Evolutionary conservation across 1,140 invertebrate species (phyloP).

Genomic region (Drosophila orena): DNA sequence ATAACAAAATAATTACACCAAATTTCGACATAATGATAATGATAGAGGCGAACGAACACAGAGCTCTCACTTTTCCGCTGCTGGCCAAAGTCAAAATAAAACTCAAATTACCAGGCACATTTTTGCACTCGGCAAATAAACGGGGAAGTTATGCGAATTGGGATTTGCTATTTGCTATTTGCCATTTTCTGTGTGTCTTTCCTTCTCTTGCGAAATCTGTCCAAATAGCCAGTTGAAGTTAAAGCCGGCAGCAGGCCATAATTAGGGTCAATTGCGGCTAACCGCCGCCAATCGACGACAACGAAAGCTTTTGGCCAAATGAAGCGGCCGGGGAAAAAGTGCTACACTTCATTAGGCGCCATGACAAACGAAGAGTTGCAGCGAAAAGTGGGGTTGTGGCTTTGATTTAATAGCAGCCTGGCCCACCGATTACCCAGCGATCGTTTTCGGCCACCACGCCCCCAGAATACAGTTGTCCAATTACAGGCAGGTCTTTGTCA

Average conservation of each 20-base stretch:
- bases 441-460: conserved; percentile 20
- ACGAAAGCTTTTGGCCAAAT: conserved; percentile 41
- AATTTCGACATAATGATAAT: conserved; percentile 60
- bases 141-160: conserved; percentile 48
- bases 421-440: conserved; percentile 34
- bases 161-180: conserved; percentile 34
- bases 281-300: conserved; percentile 52
- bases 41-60: conserved; percentile 27
- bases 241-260: conserved; percentile 40
- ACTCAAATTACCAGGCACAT: conserved; percentile 42
- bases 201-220: conserved; percentile 45
- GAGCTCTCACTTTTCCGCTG: conserved; percentile 48
- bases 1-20: conserved; percentile 59
- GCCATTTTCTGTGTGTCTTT: conserved; percentile 14
- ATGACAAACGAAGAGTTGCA: conserved; percentile 54
- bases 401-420: conserved; percentile 28
- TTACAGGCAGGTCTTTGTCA: conserved; percentile 37
- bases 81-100: conserved; percentile 19
- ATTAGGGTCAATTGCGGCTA: conserved; percentile 74
- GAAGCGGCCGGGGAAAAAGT: conserved; percentile 21
- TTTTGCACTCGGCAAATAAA: conserved; percentile 22
- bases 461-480: conserved; percentile 26
- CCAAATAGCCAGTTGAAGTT: conserved; percentile 30
- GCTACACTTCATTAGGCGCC: conserved; percentile 69
- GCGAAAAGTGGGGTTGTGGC: conserved; percentile 7